Percentiles rank a stretch among this genome's conserved stretches.
These are phyloP conservation scores for Formica exsecta DNA, from an alignment of 1,140 invertebrate genomes.

Conservation along the genomic window DNA sequence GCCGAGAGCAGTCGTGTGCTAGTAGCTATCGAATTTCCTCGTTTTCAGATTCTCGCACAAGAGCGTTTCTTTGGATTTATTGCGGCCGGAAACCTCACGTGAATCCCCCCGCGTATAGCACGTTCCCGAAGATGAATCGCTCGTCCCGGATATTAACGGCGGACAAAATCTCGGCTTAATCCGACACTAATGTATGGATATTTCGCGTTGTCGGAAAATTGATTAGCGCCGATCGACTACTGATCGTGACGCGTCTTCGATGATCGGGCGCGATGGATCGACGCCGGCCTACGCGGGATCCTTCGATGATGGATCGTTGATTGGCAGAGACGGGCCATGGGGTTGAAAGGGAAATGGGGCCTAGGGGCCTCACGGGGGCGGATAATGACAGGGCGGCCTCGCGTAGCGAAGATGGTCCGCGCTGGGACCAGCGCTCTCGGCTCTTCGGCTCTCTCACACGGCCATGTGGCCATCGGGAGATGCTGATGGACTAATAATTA, in stretches of 20 bases:
- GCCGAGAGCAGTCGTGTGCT: conserved; percentile 57
- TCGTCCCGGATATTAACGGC: background rate
- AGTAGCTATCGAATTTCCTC: conserved; percentile 34
- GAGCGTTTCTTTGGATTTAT: conserved; percentile 63
- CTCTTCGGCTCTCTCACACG: conserved; percentile 69
- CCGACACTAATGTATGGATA: conserved; percentile 38
- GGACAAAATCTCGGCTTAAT: background rate
- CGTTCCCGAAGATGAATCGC: conserved; percentile 10
- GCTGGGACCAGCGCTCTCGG: conserved; percentile 68
- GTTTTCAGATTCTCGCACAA: conserved; percentile 65
- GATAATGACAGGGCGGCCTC: conserved; percentile 86
- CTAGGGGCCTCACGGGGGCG: conserved; percentile 82
- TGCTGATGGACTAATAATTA: conserved; percentile 85
- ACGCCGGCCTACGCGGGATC: conserved; percentile 55
- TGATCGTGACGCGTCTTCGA: conserved; percentile 53
- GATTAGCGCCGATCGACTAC: conserved; percentile 64
- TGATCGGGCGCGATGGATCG: conserved; percentile 65
- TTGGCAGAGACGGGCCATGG: conserved; percentile 81
- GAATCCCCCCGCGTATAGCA: conserved; percentile 5
- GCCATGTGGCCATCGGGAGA: conserved; percentile 85
- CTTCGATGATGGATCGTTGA: conserved; percentile 85
- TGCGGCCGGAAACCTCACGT: background rate
- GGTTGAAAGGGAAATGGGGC: conserved; percentile 85
- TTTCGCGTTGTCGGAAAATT: conserved; percentile 36
- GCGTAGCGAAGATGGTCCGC: conserved; percentile 76